Percentiles rank a stretch among this genome's conserved stretches.
Conservation (phyloP, 2,113 vertebrate species). For the Otus sunia region DNA sequence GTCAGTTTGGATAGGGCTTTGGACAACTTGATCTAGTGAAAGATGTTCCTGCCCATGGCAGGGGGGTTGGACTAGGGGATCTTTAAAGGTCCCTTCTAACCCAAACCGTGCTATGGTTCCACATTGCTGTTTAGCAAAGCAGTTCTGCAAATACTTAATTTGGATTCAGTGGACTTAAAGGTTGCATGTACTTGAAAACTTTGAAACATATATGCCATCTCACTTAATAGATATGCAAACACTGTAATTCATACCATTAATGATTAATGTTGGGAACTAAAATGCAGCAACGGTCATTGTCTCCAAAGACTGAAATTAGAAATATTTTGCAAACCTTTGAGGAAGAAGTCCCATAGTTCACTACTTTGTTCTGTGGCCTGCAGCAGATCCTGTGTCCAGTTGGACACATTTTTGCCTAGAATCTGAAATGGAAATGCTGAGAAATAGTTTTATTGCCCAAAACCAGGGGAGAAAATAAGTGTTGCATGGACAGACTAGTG, state of each 20-base stretch:
- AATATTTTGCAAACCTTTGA: not conserved
- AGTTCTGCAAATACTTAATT: not conserved
- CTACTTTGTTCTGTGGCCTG: not conserved
- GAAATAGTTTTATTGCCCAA: not conserved
- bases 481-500: not conserved
- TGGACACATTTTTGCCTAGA: not conserved
- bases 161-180: not conserved
- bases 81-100: not conserved
- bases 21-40: not conserved
- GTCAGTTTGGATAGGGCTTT: not conserved
- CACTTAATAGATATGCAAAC: not conserved
- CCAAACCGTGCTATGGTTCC: not conserved
- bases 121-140: not conserved
- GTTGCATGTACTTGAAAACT: not conserved
- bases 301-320: not conserved
- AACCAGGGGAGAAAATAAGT: not conserved
- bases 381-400: not conserved
- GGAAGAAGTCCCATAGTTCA: fast-evolving
- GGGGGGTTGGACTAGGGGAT: not conserved
- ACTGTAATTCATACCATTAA: not conserved
- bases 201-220: not conserved
- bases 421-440: not conserved
- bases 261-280: not conserved
- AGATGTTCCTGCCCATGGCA: not conserved
- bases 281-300: not conserved